Evolutionary conservation across 1,140 invertebrate genomes (phyloP).

Genomic region (Solenopsis invicta): DNA sequence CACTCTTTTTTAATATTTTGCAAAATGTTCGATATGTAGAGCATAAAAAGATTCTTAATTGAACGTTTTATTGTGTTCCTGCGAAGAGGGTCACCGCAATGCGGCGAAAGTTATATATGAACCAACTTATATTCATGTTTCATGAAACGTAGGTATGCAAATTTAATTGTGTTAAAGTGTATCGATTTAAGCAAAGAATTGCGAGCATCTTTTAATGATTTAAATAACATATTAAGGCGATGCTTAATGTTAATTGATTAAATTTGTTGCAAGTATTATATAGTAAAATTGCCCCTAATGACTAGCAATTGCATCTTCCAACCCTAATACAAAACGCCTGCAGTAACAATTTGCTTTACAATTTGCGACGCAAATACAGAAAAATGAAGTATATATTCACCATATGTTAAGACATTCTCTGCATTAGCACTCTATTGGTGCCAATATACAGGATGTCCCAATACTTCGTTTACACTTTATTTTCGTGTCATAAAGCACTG

Average conservation of each 20-base stretch:
- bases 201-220: not conserved
- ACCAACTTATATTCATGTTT: not conserved
- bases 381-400: not conserved
- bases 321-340: not conserved
- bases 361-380: conserved; percentile 2
- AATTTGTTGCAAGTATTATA: not conserved
- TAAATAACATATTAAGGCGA: conserved; percentile 4
- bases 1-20: not conserved
- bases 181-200: not conserved
- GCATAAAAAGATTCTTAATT: conserved; percentile 23
- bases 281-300: not conserved
- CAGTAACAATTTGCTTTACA: not conserved
- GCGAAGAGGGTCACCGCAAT: not conserved
- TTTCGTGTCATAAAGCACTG: not conserved
- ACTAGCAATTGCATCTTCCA: not conserved
- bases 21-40: not conserved
- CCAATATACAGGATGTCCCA: conserved; percentile 17
- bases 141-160: not conserved
- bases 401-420: conserved; percentile 5
- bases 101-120: not conserved
- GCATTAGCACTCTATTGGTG: conserved; percentile 15
- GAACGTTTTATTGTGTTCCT: not conserved
- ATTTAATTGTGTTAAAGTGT: conserved; percentile 10
- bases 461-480: conserved; percentile 5
- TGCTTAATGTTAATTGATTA: not conserved